Evolutionary conservation across 2,797 vertebrate genomes (phyloP), one percentile per base, ranked within the genome.

Genomic region (Allobates femoralis): DNA sequence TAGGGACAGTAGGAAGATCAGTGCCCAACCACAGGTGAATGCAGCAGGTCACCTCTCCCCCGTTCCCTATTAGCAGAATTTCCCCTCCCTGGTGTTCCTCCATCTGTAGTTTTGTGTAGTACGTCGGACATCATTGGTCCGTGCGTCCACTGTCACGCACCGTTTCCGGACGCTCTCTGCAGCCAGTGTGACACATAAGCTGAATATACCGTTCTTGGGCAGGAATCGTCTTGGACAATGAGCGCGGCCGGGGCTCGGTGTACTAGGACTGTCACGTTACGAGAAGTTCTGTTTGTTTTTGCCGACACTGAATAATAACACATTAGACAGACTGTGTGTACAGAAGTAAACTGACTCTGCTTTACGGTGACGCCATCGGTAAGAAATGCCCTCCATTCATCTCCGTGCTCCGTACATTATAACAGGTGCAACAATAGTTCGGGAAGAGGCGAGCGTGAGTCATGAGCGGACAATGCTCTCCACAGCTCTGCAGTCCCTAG

Each of bases 311-410:
- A 73, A 58, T 83, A 83, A 83, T 55, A 34, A 71, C 50, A 34
- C 28, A 34, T 83, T 58, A 26, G 81, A 83, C 66, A 73, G n/a
- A 19, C 50, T 37, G 21, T 32, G 21, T 64, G 66, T 37, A 37
- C 26, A 32, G 30, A 73, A 58, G 62, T 30, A 58, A 83, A 83
- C 58, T 73, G 81, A 73, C 50, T 82, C 80, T 41, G 19, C 51
- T 46, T 37, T 55, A 55, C 26, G 12, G 46, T 71, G 81, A 81
- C 41, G n/a, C 62, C n/a, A 81, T 46, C 18, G 37, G 81, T 34
- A 56, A 83, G 58, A 73, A 37, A 58, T 58, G 66, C 64, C 60
- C 50, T 26, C 81, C 81, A 41, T 83, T 83, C 73, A n/a, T 73
- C 81, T 73, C 71, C 26, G 18, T 23, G 50, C 18, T 55, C 64